Base-by-base conservation (phyloP, 2,888 invertebrate species). In the Clitarchus hookeri region DNA sequence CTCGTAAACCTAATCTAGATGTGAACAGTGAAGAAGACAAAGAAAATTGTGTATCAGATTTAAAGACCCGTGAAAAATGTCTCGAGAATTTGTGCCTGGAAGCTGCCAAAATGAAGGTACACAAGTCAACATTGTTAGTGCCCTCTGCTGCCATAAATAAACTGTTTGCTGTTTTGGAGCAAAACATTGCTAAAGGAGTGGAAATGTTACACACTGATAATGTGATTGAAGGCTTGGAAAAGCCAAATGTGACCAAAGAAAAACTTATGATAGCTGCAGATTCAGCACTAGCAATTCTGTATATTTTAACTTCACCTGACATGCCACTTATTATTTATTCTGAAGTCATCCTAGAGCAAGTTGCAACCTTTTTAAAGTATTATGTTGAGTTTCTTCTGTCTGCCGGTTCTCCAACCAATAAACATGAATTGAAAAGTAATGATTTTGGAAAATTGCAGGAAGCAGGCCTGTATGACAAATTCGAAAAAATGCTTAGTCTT, bases 131-230 rank as follows among this genome's bases (percentile, higher is more conserved):
- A 36, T 26, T n/a, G 11, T 82, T 44, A 27, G 44, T 82, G 13
- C 44, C 82, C 13, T 26, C 82, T 26, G 44, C 27, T 19, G 16
- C 27, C 12, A 13, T 82, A 23, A 19, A 25, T 16, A 26, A 82
- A 36, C 6, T 82, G 19, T 82, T 82, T 27, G n/a, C 9, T 13
- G n/a, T 82, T 6, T 44, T 82, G 27, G 36, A 82, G 23, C 6
- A 27, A 82, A 82, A 82, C 82, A 82, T 82, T 82, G 19, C n/a
- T 36, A 27, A 82, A 36, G 82, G 82, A 27, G n/a, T 82, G 26
- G 23, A 44, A 16, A 12, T 82, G 9, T 82, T 23, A 26, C 13
- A 11, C 9, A 27, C 27, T 82, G 36, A 23, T 36, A 44, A 82
- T 82, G 79, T 26, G 13, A 27, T 26, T 79, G 26, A 79, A 79